phyloP scores from a whole-genome alignment of 2,113 vertebrate genomes.

The Ameiurus melas region DNA sequence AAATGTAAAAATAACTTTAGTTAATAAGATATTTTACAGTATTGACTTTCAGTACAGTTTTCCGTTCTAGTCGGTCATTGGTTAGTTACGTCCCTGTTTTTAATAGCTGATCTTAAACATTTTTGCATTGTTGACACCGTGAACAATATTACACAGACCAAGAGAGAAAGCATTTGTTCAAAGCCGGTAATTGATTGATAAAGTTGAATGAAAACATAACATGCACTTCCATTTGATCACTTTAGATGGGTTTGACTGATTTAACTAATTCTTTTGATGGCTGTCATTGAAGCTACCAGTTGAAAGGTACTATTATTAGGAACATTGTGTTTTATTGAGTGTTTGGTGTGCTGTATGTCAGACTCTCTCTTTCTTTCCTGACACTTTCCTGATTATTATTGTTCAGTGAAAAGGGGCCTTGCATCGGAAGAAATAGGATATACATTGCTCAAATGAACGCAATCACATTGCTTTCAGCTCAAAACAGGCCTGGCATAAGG shows the following conservation, averaged over 20 bases:
- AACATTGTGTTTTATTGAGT: background rate
- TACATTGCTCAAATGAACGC: background rate
- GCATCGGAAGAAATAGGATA: conserved; percentile 3
- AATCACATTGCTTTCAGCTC: conserved; percentile 5
- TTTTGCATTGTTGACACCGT: background rate
- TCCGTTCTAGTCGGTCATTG: background rate
- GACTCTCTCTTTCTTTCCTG: background rate
- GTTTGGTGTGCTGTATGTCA: background rate
- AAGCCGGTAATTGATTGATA: background rate
- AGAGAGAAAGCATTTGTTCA: background rate
- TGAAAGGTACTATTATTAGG: background rate
- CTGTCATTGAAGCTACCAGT: background rate
- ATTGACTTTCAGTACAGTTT: background rate
- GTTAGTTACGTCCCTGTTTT: background rate
- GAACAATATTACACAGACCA: background rate
- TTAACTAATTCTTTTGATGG: background rate
- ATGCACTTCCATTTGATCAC: background rate
- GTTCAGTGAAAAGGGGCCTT: background rate
- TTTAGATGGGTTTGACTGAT: background rate
- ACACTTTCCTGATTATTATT: background rate
- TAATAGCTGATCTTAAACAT: background rate
- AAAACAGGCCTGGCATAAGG: background rate
- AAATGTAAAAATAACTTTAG: too few relatives aligned
- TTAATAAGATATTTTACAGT: background rate
- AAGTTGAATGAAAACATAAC: background rate